phyloP scores from a whole-genome alignment of 2,113 vertebrate genomes.

The Notarius lentiginosus region DNA sequence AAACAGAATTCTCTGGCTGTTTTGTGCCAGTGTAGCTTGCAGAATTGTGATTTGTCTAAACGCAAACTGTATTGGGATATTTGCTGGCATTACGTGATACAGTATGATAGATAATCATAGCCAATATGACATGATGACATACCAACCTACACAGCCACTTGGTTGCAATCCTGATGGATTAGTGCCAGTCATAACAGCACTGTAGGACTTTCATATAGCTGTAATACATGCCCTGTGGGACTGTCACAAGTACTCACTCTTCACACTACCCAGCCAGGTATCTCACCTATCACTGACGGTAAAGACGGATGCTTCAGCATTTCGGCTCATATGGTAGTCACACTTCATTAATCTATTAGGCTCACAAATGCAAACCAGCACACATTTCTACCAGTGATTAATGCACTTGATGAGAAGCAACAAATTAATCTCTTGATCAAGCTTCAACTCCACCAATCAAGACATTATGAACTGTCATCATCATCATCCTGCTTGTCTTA shows the following conservation, averaged over 20 bases:
- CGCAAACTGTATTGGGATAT: conserved; percentile 62
- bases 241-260: conserved; percentile 34
- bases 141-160: conserved; percentile 35
- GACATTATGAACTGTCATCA: conserved; percentile 8
- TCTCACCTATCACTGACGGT: background rate
- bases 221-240: conserved; percentile 16
- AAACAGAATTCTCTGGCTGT: conserved; percentile 15
- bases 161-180: conserved; percentile 41
- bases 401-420: conserved; percentile 26
- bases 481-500: conserved; percentile 1
- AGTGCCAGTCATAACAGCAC: conserved; percentile 27
- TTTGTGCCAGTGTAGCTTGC: background rate
- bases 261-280: conserved; percentile 24
- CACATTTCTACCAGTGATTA: background rate
- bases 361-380: conserved; percentile 9
- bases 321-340: background rate
- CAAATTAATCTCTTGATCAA: conserved; percentile 8
- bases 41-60: conserved; percentile 24
- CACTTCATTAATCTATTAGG: background rate
- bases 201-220: conserved; percentile 15
- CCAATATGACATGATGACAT: conserved; percentile 51
- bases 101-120: conserved; percentile 65
- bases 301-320: conserved; percentile 6
- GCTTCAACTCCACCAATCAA: conserved; percentile 5
- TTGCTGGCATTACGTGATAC: conserved; percentile 60